Conservation (phyloP, 2,797 vertebrate genomes). For the Crenuchus spilurus region DNA sequence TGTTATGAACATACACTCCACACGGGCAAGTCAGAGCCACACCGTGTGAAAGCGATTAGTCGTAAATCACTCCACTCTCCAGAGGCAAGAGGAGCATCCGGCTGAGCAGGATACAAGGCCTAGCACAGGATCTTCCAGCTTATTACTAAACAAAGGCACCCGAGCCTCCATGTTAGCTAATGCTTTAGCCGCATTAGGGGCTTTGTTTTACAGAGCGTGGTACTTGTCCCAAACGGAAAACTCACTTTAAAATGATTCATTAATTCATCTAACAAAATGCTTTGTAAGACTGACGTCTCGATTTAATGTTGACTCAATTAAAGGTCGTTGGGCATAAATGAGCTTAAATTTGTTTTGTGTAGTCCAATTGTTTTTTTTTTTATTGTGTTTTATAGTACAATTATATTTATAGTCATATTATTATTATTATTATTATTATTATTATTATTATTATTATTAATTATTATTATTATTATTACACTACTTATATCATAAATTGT, state of each 20-base stretch:
- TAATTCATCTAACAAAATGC: not conserved
- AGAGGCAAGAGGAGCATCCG: constrained; percentile 54
- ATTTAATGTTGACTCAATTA: not conserved
- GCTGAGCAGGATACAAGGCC: constrained; percentile 57
- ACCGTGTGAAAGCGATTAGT: constrained; percentile 38
- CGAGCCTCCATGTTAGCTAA: constrained; percentile 58
- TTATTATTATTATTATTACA: too few relatives aligned
- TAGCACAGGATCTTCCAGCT: constrained; percentile 56
- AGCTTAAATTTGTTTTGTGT: not conserved
- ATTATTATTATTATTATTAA: too few relatives aligned
- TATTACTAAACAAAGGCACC: constrained; percentile 39
- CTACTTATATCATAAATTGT: too few relatives aligned
- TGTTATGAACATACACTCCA: not conserved
- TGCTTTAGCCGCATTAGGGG: constrained; percentile 47
- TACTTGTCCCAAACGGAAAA: constrained; percentile 21
- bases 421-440: too few relatives aligned
- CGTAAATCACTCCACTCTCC: constrained; percentile 62
- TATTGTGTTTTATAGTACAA: not conserved
- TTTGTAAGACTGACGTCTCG: not conserved
- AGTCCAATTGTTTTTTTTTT: not conserved
- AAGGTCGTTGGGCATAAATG: not conserved
- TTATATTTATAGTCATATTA: too few relatives aligned
- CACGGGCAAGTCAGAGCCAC: not conserved
- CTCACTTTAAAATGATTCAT: constrained; percentile 29
- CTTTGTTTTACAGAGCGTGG: constrained; percentile 38